Percentiles rank a stretch among this genome's conserved stretches.
Conservation (phyloP, 1,140 invertebrate species). For the Stratiolaelaps scimitus region DNA sequence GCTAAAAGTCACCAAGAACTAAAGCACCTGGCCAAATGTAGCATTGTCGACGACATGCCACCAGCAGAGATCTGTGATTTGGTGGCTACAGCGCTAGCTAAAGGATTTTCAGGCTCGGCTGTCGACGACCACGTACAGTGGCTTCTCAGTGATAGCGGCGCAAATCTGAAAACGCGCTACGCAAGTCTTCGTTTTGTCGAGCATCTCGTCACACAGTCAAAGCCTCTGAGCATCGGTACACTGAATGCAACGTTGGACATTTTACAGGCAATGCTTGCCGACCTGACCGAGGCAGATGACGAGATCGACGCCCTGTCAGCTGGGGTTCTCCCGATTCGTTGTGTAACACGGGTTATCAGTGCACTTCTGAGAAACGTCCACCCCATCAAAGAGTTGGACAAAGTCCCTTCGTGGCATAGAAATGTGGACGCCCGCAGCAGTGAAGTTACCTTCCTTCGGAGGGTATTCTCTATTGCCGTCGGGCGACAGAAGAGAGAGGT, state of each 20-base stretch:
- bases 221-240: not conserved
- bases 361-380: not conserved
- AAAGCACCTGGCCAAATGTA: constrained; percentile 18
- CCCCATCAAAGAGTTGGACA: constrained; percentile 12
- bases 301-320: not conserved
- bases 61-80: not conserved
- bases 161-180: constrained; percentile 6
- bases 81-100: not conserved
- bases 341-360: constrained; percentile 1
- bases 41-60: not conserved
- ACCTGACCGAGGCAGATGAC: not conserved
- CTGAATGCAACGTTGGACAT: not conserved
- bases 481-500: not conserved
- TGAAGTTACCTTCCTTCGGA: constrained; percentile 9
- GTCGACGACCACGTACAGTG: not conserved
- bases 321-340: not conserved
- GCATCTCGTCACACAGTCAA: constrained; percentile 1
- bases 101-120: not conserved
- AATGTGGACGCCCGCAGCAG: constrained; percentile 19
- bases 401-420: constrained; percentile 3
- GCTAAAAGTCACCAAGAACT: constrained; percentile 1
- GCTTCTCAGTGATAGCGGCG: not conserved
- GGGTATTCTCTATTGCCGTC: constrained; percentile 4
- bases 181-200: not conserved
- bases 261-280: not conserved